A percentile compares a stretch with the other conserved stretches of the same genome.
Conservation (phyloP, 2,888 invertebrate species). For the Acholoe squamosa region DNA sequence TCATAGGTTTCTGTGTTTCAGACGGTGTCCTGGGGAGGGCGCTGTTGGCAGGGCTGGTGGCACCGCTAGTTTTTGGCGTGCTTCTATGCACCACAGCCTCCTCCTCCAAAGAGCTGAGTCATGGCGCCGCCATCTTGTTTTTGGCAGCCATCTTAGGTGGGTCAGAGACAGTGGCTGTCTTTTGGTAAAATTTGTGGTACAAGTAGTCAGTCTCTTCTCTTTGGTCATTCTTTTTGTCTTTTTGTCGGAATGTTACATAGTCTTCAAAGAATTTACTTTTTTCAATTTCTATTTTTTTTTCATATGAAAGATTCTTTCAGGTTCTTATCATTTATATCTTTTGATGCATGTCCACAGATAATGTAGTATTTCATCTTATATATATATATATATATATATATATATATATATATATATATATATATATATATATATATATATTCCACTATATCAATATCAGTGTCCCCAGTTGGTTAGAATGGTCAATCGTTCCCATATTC, state of each 20-base stretch:
- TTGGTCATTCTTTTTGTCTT: not conserved
- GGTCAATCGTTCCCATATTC: too few relatives aligned
- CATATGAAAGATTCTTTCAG: too few relatives aligned
- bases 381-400: too few relatives aligned
- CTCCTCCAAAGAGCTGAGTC: not conserved
- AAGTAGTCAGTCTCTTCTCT: not conserved
- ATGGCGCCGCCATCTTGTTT: slow-evolving; percentile 35
- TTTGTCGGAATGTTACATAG: not conserved
- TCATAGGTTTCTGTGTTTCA: slow-evolving; percentile 26
- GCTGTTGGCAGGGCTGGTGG: slow-evolving; percentile 12
- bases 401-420: too few relatives aligned
- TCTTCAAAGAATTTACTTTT: too few relatives aligned
- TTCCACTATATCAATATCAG: too few relatives aligned
- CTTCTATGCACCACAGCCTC: not conserved
- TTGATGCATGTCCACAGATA: too few relatives aligned
- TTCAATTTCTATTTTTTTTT: too few relatives aligned
- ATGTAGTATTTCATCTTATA: too few relatives aligned
- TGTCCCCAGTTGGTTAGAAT: too few relatives aligned
- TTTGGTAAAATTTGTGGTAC: not conserved
- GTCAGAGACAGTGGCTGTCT: not conserved
- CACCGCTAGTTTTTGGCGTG: not conserved
- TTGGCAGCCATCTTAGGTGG: slow-evolving; percentile 34
- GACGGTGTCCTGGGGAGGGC: not conserved
- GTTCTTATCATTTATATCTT: too few relatives aligned
- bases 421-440: too few relatives aligned